Base-by-base conservation (phyloP, 2,888 invertebrate species). In the Ochropleura plecta region DNA sequence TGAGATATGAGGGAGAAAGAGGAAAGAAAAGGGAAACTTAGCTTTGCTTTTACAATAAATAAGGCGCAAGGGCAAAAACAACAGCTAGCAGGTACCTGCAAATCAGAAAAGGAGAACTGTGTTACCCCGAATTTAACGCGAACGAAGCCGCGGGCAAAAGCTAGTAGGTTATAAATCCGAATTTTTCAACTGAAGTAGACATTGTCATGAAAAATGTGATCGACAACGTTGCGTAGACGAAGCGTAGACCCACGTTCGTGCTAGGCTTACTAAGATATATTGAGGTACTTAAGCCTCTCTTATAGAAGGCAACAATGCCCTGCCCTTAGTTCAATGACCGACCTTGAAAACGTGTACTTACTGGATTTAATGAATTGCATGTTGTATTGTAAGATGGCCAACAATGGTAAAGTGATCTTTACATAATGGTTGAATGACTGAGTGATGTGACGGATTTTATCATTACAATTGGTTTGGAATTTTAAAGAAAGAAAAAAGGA, bases 291-390 rank as follows among this genome's bases (percentile, higher is more conserved):
- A 51, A 8, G 18, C 14, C 40, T 3, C 49, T 60, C 14, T 7
- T 18, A 20, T 0, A 53, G 14, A 12, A 53, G 73, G 64, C 30
- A 53, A 48, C 59, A 60, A 80, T 65, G 3, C 51, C 40, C 10
- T 42, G 30, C 9, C 42, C 18, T 12, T 44, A 40, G 75, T 42
- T 65, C 66, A 53, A 0, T 20, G 49, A 40, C 65, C 76, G 60
- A 46, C 60, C 60, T 75, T 78, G 49, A 65, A 62, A 49, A 55
- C 18, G 30, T n/a, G 14, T 51, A 48, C 79, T 42, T 48, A 12
- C 5, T 30, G 51, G 16, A 60, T 60, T 60, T 76, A 79, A 79
- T 76, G 42, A 30, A 79, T 79, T 79, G 48, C n/a, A 42, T 10
- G 73, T 30, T 79, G 16, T 60, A 72, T 76, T 76, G 79, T 73